These are phyloP conservation scores for Apamea monoglypha DNA, from an alignment of 2,888 invertebrate species.

Conservation along the genomic window DNA sequence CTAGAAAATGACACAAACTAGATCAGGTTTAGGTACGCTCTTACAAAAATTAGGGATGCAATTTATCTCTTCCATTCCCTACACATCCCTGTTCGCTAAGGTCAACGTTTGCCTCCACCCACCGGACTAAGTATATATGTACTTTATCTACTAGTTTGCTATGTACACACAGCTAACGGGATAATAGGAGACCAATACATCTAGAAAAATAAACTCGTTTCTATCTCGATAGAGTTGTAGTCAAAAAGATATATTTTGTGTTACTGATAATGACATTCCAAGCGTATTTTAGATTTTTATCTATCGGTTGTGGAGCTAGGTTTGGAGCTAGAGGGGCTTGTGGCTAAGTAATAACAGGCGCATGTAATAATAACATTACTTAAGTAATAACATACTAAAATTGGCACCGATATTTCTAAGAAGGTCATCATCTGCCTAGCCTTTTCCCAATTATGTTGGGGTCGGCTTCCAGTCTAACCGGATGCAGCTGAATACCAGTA, in stretches of 20 bases:
- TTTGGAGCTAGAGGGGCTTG: too few species aligned
- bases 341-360: too few species aligned
- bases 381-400: background rate
- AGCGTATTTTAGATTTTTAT: slow-evolving; percentile 8
- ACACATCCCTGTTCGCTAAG: slow-evolving; percentile 21
- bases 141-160: slow-evolving; percentile 29
- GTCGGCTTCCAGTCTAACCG: too few species aligned
- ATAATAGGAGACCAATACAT: slow-evolving; percentile 34
- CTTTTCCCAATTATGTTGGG: too few species aligned
- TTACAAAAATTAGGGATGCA: background rate
- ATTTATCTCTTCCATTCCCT: slow-evolving; percentile 9
- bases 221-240: background rate
- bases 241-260: background rate
- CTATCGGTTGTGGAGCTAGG: background rate
- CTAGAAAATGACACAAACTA: background rate
- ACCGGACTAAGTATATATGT: slow-evolving; percentile 28
- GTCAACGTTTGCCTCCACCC: slow-evolving; percentile 46
- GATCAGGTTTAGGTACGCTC: background rate
- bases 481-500: too few species aligned
- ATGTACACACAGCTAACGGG: slow-evolving; percentile 34
- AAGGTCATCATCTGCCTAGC: background rate
- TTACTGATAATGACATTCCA: background rate
- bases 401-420: background rate
- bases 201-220: slow-evolving; percentile 35
- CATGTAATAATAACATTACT: too few species aligned